Evolutionary conservation across 2,888 invertebrate species (phyloP).

Genomic region (Drosophila pegasa): DNA sequence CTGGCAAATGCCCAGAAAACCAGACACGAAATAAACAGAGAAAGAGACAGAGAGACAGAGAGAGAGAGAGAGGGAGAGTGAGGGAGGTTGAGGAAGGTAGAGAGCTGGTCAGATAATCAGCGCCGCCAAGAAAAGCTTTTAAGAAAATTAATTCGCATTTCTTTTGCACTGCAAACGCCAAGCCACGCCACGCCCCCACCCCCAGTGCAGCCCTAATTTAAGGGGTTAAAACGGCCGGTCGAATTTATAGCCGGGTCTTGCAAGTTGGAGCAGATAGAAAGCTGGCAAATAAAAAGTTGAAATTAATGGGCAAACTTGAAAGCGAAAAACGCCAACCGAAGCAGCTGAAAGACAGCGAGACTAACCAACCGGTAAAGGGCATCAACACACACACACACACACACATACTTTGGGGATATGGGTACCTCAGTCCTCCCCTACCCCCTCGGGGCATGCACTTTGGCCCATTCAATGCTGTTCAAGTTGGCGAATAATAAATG

Average conservation of each 20-base stretch:
- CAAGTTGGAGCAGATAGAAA: slow-evolving; percentile 60
- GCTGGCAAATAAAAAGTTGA: slow-evolving; percentile 70
- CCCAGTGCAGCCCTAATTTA: slow-evolving; percentile 12
- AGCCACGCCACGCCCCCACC: neutral
- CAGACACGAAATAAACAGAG: slow-evolving; percentile 7
- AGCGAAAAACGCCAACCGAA: slow-evolving; percentile 52
- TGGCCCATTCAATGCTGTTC: slow-evolving; percentile 48
- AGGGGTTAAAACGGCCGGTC: slow-evolving; percentile 49
- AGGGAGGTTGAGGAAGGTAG: neutral
- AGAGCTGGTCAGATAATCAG: slow-evolving; percentile 68
- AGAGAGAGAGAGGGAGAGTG: neutral
- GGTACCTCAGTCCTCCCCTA: neutral
- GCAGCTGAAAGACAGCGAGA: slow-evolving; percentile 22
- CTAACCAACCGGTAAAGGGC: slow-evolving; percentile 30
- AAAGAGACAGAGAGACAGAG: neutral
- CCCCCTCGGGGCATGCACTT: slow-evolving; percentile 44
- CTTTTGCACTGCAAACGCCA: slow-evolving; percentile 57
- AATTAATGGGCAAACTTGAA: slow-evolving; percentile 77
- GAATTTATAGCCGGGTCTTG: slow-evolving; percentile 68
- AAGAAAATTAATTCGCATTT: slow-evolving; percentile 77
- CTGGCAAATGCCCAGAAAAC: slow-evolving; percentile 2
- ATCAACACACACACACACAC: neutral
- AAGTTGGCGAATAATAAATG: slow-evolving; percentile 58
- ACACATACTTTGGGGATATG: slow-evolving; percentile 1
- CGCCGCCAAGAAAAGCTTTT: slow-evolving; percentile 78